These are phyloP conservation scores for Alloscopus bannaensis DNA, from an alignment of 2,888 invertebrate species.

Conservation along the genomic window DNA sequence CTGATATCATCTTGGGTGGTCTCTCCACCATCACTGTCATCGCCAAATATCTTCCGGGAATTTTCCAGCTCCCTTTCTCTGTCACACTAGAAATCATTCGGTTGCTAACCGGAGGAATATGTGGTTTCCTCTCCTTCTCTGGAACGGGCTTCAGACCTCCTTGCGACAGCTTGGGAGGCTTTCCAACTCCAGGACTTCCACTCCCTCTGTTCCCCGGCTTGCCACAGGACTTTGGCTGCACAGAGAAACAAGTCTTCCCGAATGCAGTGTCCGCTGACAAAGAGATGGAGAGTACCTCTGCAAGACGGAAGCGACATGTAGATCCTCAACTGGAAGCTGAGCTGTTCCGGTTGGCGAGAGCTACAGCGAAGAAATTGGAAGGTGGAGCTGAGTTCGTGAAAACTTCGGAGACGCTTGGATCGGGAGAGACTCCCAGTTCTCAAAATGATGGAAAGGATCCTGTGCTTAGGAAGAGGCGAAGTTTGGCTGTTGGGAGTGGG, in stretches of 20 bases:
- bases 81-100: conserved; percentile 15
- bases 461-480: too few species aligned
- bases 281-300: too few species aligned
- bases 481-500: too few species aligned
- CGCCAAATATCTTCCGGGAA: conserved; percentile 38
- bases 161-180: conserved; percentile 41
- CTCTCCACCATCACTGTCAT: conserved; percentile 15
- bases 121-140: conserved; percentile 24
- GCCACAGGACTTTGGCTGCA: conserved; percentile 15
- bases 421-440: too few species aligned
- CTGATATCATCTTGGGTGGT: conserved; percentile 21
- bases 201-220: conserved; percentile 31
- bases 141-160: background rate
- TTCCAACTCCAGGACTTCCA: conserved; percentile 32
- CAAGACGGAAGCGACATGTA: too few species aligned
- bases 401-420: too few species aligned
- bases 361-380: background rate
- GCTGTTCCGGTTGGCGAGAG: too few species aligned
- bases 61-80: conserved; percentile 31
- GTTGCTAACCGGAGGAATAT: conserved; percentile 24
- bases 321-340: too few species aligned
- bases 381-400: background rate
- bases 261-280: too few species aligned
- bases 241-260: background rate
- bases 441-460: too few species aligned